Percentiles rank a stretch among this genome's conserved stretches.
These are phyloP conservation scores for Setipinna tenuifilis DNA, from an alignment of 2,797 vertebrate genomes.

Conservation along the genomic window DNA sequence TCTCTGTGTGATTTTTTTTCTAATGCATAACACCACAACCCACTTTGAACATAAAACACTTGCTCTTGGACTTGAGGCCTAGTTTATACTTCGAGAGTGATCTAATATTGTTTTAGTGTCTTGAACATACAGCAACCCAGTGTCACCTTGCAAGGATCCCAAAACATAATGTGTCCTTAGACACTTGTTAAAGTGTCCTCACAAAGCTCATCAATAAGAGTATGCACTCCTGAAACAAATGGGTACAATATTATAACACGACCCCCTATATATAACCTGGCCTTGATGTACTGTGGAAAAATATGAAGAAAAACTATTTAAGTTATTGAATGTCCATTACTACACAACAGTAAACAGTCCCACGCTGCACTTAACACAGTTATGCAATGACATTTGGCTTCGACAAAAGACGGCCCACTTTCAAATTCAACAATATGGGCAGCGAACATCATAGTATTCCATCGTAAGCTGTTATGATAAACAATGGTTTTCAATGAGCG, in stretches of 20 bases:
- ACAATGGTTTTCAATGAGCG: no score
- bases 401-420: no score
- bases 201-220: not conserved
- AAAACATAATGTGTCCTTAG: not conserved
- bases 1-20: conserved; percentile 29
- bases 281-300: not conserved
- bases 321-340: not conserved
- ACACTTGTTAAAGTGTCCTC: not conserved
- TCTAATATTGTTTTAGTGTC: no score
- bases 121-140: no score
- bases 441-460: no score
- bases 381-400: no score
- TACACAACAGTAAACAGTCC: no score
- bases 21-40: not conserved
- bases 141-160: not conserved
- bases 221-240: not conserved
- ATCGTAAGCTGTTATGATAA: no score
- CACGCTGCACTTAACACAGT: no score
- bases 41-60: not conserved
- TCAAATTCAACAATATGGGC: no score
- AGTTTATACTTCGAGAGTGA: not conserved
- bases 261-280: not conserved
- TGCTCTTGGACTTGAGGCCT: not conserved
- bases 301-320: not conserved
- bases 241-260: not conserved